Base-by-base conservation (phyloP, 1,140 invertebrate species). In the Cherax quadricarinatus region DNA sequence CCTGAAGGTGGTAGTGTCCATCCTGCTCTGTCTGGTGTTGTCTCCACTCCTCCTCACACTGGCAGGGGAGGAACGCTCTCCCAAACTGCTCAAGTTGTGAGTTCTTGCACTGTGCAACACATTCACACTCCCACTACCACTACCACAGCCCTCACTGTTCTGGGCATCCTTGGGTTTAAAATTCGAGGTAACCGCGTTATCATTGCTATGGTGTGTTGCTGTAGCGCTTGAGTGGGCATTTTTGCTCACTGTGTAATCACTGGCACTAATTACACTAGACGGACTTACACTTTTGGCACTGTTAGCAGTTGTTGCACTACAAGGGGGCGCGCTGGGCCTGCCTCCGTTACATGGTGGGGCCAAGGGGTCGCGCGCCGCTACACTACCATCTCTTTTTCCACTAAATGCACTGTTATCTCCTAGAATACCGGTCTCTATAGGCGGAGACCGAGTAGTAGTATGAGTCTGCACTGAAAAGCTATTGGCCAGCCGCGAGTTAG, bases 401-500 rank as follows among this genome's bases (percentile, higher is more conserved):
- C 81, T 75, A 66, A 75, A 84, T 9, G 12, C 90, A 91, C 90
- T 81, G 57, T 80, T 87, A 48, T 91, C 90, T 53, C 73, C 90
- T 87, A 62, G 78, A 91, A 81, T 78, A 57, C 90, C 90, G 90
- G 90, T 91, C 90, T 91, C 90, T 91, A 86, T 79, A 81, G 75
- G 73, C 79, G 90, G 90, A 91, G 90, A 91, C 90, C 90, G 90
- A 21, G 78, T 62, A 86, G 90, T 86, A 91, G 90, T 82, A 62
- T 82, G 90, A 57, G 75, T 91, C 66, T 79, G 79, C 62, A 91
- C 70, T 41, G 90, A 81, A 87, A 91, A 91, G 62, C 90, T 91
- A 87, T 66, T 85, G 90, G 90, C 85, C 90, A 91, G 90, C 90
- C 90, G 90, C 90, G 90, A 86, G 85, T 86, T 91, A 51, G 90